phyloP scores from a whole-genome alignment of 2,113 vertebrate genomes.

The Aptenodytes patagonicus region DNA sequence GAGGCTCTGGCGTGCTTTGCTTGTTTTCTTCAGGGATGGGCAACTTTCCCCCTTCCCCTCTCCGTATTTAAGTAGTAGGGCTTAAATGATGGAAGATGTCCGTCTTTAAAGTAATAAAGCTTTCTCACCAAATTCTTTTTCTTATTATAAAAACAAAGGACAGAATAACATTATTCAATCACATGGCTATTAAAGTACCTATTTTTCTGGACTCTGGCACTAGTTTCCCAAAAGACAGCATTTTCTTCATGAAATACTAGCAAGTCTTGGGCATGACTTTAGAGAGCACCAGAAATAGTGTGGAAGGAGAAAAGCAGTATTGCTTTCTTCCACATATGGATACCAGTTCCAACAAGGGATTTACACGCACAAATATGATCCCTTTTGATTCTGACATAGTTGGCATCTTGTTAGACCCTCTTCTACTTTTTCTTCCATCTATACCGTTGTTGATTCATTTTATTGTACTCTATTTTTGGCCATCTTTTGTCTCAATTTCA shows the following conservation, averaged over 20 bases:
- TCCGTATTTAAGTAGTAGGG: background rate
- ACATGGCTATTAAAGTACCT: background rate
- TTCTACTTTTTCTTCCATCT: background rate
- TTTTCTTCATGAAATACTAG: conserved; percentile 1
- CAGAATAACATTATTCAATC: conserved; percentile 12
- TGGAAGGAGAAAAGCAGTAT: background rate
- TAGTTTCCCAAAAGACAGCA: background rate
- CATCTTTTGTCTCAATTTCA: background rate
- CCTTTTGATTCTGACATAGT: background rate
- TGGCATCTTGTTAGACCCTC: background rate
- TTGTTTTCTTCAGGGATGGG: background rate
- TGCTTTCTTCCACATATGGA: conserved; percentile 6
- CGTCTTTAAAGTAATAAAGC: background rate
- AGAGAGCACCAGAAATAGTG: conserved; percentile 25
- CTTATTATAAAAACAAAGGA: background rate
- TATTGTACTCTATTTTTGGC: background rate
- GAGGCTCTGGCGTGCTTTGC: fast-evolving
- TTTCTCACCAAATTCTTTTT: background rate
- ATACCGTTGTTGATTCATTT: background rate
- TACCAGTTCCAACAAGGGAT: background rate
- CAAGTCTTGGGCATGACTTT: background rate
- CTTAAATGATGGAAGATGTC: background rate
- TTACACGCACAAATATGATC: background rate
- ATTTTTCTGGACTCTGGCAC: background rate
- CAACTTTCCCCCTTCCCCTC: background rate